Conservation (phyloP, 2,888 invertebrate species). For the Ophioninae sp. region DNA sequence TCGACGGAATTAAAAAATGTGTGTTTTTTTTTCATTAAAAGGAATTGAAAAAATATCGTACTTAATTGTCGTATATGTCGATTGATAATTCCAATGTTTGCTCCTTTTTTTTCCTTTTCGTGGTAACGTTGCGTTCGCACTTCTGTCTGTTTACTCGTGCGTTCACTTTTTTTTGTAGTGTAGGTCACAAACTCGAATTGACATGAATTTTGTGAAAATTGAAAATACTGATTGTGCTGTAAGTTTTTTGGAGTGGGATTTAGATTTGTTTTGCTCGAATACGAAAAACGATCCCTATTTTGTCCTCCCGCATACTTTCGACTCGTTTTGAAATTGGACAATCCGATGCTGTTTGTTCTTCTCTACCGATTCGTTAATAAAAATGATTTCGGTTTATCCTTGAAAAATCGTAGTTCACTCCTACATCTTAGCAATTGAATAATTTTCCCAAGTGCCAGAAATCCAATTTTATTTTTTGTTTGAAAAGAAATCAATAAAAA, state of each 20-base stretch:
- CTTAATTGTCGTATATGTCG: not conserved
- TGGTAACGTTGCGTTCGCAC: not conserved
- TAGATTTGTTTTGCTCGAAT: not conserved
- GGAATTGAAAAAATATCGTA: constrained; percentile 1
- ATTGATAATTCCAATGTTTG: not conserved
- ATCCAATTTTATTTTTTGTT: not conserved
- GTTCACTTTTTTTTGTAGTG: too few species aligned
- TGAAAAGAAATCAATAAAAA: too few species aligned
- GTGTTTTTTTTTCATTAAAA: constrained; percentile 36
- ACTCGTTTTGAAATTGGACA: not conserved
- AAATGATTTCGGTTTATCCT: not conserved
- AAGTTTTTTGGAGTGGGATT: too few species aligned
- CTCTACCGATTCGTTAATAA: not conserved
- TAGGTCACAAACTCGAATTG: not conserved
- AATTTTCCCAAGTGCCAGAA: not conserved
- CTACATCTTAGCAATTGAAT: not conserved
- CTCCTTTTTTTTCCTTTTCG: not conserved
- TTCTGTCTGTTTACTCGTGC: too few species aligned
- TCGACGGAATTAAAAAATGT: constrained; percentile 28
- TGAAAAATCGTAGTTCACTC: not conserved
- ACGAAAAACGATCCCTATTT: too few species aligned
- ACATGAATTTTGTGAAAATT: not conserved
- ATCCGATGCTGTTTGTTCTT: not conserved
- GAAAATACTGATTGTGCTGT: too few species aligned
- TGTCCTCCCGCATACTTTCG: not conserved